These are phyloP conservation scores for Tragulus kanchil DNA, from an alignment of 2,113 vertebrate genomes.

Conservation along the genomic window DNA sequence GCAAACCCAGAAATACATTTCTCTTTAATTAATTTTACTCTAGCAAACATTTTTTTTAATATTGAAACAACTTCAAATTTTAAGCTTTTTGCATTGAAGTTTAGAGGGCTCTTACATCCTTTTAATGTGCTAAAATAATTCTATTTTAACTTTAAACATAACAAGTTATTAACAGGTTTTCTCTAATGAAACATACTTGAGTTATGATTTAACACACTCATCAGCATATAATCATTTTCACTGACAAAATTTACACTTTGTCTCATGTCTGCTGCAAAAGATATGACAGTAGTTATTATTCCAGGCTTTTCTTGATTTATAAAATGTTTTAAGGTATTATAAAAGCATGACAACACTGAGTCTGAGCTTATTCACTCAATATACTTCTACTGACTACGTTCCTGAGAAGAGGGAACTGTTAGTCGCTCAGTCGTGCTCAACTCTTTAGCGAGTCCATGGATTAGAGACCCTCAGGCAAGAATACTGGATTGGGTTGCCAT, in stretches of 20 bases:
- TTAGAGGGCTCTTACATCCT: neutral
- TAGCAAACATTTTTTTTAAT: too few relatives aligned
- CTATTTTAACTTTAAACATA: neutral
- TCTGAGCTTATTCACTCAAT: neutral
- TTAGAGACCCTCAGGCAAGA: too few relatives aligned
- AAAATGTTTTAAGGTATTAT: neutral
- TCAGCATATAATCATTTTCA: neutral
- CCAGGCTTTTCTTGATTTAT: neutral
- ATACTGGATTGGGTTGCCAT: too few relatives aligned
- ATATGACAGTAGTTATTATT: neutral
- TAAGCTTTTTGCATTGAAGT: neutral
- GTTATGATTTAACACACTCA: neutral
- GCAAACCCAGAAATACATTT: too few relatives aligned
- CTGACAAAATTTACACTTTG: neutral
- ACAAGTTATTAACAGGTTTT: neutral
- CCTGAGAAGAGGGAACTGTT: too few relatives aligned
- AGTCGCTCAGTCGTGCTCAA: too few relatives aligned
- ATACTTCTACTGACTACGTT: neutral
- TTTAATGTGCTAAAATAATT: neutral
- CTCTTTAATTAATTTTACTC: too few relatives aligned
- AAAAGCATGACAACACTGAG: neutral
- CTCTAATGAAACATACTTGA: neutral
- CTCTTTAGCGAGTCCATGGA: too few relatives aligned
- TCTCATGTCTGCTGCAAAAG: neutral
- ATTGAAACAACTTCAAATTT: neutral